phyloP scores from a whole-genome alignment of 2,888 invertebrate species.

The Calliscelio sp. region DNA sequence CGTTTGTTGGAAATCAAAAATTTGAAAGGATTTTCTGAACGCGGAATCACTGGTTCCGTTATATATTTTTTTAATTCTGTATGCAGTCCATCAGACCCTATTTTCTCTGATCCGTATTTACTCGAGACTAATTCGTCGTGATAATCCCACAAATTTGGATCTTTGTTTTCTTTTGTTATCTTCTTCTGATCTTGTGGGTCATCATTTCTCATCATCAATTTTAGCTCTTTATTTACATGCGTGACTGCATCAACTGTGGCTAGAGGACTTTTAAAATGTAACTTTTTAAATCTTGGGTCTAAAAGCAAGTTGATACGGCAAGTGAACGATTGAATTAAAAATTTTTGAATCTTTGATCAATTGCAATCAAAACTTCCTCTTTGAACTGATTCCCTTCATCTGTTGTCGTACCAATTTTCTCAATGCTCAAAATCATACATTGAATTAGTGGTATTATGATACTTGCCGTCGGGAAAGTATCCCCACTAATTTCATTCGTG shows the following conservation, averaged over 20 bases:
- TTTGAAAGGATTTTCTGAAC: constrained; percentile 20
- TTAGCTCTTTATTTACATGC: constrained; percentile 9
- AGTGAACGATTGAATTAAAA: constrained; percentile 10
- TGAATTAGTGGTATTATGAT: constrained; percentile 15
- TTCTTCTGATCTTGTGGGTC: background rate
- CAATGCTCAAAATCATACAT: constrained; percentile 7
- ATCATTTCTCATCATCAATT: too few relatives aligned
- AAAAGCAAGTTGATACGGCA: constrained; percentile 6
- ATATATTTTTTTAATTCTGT: constrained; percentile 20
- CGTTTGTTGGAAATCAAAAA: constrained; percentile 10
- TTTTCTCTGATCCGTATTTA: constrained; percentile 5
- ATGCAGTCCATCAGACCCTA: constrained; percentile 6
- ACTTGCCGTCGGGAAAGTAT: background rate
- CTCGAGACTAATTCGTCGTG: constrained; percentile 19
- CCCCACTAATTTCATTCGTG: too few relatives aligned
- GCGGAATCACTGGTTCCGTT: constrained; percentile 20
- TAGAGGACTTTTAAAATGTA: constrained; percentile 23
- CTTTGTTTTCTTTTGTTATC: constrained; percentile 3
- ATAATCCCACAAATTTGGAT: constrained; percentile 14
- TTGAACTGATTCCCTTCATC: constrained; percentile 3
- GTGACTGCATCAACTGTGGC: constrained; percentile 19
- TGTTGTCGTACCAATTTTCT: background rate
- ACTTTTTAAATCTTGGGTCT: constrained; percentile 23
- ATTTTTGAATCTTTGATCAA: constrained; percentile 4
- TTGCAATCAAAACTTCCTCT: background rate